Evolutionary conservation across 1,140 invertebrate species (phyloP), one percentile per base, ranked within the genome.

Genomic region (Asobara japonica): DNA sequence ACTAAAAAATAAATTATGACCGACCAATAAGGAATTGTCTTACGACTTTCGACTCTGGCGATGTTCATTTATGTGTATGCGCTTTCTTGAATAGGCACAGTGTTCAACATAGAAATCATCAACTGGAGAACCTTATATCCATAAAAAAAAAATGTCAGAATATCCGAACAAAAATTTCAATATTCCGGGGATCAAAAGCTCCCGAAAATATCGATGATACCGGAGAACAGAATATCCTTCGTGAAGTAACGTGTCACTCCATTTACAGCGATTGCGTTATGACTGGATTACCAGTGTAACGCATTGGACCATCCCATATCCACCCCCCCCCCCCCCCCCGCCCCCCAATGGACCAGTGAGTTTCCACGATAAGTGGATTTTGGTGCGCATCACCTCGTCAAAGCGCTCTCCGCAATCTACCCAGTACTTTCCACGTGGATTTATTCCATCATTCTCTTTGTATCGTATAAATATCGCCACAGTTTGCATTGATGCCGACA

Each of bases 181-280:
- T n/a, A n/a, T n/a, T n/a, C n/a, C n/a, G n/a, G n/a, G n/a, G n/a
- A n/a, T n/a, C n/a, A n/a, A n/a, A n/a, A n/a, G n/a, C n/a, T n/a
- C n/a, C n/a, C n/a, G n/a, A n/a, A n/a, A n/a, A n/a, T n/a, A n/a
- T n/a, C n/a, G n/a, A n/a, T n/a, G n/a, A n/a, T n/a, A n/a, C n/a
- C n/a, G n/a, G n/a, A n/a, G n/a, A n/a, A n/a, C n/a, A n/a, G n/a
- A n/a, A n/a, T n/a, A n/a, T n/a, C n/a, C n/a, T 71, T 71, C 65
- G 62, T 65, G 56, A 71, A 71, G 65, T 71, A 71, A 56, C 62
- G 20, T 62, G 41, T 71, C 69, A 70, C 69, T 65, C 45, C 69
- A 71, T 65, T 71, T 65, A 65, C 69, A 71, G 69, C 38, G 69
- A 71, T 71, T 71, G 69, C 18, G 38, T 71, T 71, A 71, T 65